Evolutionary conservation across 1,140 invertebrate species (phyloP).

Genomic region (Leptinotarsa lineolata): DNA sequence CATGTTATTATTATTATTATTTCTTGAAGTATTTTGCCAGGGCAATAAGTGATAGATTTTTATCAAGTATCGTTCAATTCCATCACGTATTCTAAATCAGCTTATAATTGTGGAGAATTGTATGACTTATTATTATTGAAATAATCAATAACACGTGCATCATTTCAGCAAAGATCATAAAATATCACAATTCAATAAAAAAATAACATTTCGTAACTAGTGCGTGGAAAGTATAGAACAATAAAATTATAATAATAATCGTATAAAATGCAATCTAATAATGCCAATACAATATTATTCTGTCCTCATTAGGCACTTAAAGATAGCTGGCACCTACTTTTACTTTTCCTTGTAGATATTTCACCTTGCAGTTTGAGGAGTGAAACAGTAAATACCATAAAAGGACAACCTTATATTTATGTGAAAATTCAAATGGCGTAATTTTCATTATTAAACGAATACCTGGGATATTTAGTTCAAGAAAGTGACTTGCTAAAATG

Average conservation of each 20-base stretch:
- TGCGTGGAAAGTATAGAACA: constrained; percentile 13
- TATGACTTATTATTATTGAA: neutral
- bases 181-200: constrained; percentile 1
- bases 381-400: constrained; percentile 28
- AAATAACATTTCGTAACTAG: neutral
- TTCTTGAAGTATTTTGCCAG: too few relatives aligned
- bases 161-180: constrained; percentile 1
- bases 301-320: constrained; percentile 23
- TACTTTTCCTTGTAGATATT: constrained; percentile 40
- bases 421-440: constrained; percentile 11
- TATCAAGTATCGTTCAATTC: too few relatives aligned
- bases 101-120: too few relatives aligned
- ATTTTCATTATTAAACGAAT: constrained; percentile 19
- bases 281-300: constrained; percentile 17
- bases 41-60: too few relatives aligned
- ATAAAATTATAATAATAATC: constrained; percentile 14
- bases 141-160: neutral
- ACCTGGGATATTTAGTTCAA: constrained; percentile 12
- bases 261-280: neutral
- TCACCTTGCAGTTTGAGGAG: constrained; percentile 28
- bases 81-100: too few relatives aligned
- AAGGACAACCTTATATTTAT: constrained; percentile 31
- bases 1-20: too few relatives aligned
- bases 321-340: constrained; percentile 32
- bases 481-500: neutral